These are phyloP conservation scores for Falco biarmicus DNA, from an alignment of 2,797 vertebrate species.

Conservation along the genomic window DNA sequence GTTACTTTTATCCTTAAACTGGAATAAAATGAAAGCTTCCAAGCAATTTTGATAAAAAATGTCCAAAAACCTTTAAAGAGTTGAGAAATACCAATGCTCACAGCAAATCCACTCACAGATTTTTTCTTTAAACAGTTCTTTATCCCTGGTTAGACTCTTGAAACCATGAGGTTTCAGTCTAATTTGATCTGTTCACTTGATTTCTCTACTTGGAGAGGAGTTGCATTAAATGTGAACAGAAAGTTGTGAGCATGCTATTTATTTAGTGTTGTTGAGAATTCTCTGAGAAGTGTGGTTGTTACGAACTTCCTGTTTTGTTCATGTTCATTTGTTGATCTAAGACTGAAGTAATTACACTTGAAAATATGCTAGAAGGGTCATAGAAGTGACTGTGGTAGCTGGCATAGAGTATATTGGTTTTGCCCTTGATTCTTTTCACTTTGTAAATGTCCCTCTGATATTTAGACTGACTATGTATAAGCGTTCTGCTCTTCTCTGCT, in stretches of 20 bases:
- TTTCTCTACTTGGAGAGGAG: background rate
- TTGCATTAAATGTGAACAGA: background rate
- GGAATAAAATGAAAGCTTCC: background rate
- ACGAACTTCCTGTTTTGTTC: background rate
- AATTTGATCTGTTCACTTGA: background rate
- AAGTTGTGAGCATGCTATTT: background rate
- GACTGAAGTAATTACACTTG: background rate
- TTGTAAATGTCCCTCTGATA: background rate
- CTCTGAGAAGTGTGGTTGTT: background rate
- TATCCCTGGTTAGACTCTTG: background rate
- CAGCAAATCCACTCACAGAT: background rate
- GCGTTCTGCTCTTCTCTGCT: background rate
- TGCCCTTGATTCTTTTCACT: background rate
- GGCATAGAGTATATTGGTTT: background rate
- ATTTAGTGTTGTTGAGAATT: background rate
- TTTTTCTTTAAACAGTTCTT: background rate
- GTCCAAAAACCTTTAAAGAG: background rate
- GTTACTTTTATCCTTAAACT: background rate
- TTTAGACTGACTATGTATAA: background rate
- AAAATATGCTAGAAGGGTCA: background rate
- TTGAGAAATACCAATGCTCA: background rate
- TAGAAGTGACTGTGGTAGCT: background rate
- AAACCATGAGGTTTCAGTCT: background rate
- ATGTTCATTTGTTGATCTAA: background rate
- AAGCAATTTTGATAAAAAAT: background rate